Evolutionary conservation across 2,888 invertebrate genomes (phyloP).

Genomic region (Drosophila infuscata): DNA sequence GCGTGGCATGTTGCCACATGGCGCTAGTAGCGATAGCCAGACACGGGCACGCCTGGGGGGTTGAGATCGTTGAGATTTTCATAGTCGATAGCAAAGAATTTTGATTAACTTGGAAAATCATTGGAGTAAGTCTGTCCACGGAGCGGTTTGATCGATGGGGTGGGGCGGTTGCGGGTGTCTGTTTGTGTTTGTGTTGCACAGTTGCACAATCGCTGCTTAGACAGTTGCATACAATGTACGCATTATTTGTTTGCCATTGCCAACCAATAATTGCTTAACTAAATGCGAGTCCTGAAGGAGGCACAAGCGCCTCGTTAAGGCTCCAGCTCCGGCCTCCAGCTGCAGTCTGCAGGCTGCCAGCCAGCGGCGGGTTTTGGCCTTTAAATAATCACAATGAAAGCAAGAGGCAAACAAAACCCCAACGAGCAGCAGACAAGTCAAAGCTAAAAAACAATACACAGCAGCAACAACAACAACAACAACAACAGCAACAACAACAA

Average conservation of each 20-base stretch:
- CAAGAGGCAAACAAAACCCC: conserved; percentile 44
- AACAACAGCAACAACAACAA: conserved; percentile 38
- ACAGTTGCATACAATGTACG: conserved; percentile 73
- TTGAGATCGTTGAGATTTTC: conserved; percentile 79
- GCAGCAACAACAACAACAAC: conserved; percentile 38
- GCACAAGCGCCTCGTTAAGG: conserved; percentile 74
- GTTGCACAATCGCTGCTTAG: conserved; percentile 49
- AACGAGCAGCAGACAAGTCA: conserved; percentile 50
- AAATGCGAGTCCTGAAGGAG: conserved; percentile 74
- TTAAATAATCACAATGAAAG: conserved; percentile 81
- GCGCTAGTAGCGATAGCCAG: conserved; percentile 53
- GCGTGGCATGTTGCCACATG: conserved; percentile 68
- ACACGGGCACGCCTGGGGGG: conserved; percentile 36
- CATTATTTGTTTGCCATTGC: conserved; percentile 79
- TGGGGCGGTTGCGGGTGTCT: background rate
- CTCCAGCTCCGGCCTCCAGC: conserved; percentile 1
- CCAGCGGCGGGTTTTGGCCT: conserved; percentile 50
- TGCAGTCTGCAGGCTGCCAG: conserved; percentile 8
- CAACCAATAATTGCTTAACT: conserved; percentile 78
- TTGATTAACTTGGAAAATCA: conserved; percentile 80
- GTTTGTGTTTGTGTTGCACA: background rate
- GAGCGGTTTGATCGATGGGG: conserved; percentile 4
- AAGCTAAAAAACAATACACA: conserved; percentile 57
- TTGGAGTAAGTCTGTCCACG: conserved; percentile 61
- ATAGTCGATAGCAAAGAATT: conserved; percentile 78